Conservation (phyloP, 2,888 invertebrate genomes). For the Bedellia somnulentella region DNA sequence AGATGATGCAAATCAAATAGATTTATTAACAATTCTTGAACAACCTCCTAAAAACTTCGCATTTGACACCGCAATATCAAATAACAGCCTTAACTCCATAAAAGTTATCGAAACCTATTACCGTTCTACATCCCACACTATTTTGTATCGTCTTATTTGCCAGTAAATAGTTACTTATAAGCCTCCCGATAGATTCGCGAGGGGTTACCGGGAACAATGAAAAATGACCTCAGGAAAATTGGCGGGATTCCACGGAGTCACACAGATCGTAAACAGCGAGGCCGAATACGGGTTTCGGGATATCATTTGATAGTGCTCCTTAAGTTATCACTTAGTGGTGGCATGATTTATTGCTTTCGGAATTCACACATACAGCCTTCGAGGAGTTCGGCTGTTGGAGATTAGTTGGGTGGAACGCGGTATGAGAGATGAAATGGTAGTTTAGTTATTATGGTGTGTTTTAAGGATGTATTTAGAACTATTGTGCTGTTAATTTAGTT, state of each 20-base stretch:
- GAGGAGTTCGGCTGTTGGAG: not conserved
- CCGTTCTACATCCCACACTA: too few relatives aligned
- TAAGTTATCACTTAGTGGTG: not conserved
- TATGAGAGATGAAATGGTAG: not conserved
- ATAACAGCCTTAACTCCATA: too few relatives aligned
- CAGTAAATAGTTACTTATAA: conserved; percentile 4
- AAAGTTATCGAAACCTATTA: too few relatives aligned
- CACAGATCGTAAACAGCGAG: not conserved
- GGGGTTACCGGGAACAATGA: conserved; percentile 33
- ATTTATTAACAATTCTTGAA: too few relatives aligned
- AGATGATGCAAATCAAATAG: too few relatives aligned
- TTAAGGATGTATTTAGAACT: too few relatives aligned
- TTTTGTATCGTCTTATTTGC: conserved; percentile 3
- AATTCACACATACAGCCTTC: not conserved
- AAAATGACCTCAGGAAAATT: conserved; percentile 59
- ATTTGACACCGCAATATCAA: too few relatives aligned
- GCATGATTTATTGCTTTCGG: not conserved
- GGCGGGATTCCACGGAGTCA: conserved; percentile 28
- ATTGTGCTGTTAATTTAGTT: too few relatives aligned
- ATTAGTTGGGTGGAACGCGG: not conserved
- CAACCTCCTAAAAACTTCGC: too few relatives aligned
- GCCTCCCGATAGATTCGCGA: conserved; percentile 4
- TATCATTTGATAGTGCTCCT: not conserved
- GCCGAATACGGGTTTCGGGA: not conserved
- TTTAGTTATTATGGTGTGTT: too few relatives aligned